Evolutionary conservation across 2,888 invertebrate genomes (phyloP).

Genomic region (Cryptocephalus moraei): DNA sequence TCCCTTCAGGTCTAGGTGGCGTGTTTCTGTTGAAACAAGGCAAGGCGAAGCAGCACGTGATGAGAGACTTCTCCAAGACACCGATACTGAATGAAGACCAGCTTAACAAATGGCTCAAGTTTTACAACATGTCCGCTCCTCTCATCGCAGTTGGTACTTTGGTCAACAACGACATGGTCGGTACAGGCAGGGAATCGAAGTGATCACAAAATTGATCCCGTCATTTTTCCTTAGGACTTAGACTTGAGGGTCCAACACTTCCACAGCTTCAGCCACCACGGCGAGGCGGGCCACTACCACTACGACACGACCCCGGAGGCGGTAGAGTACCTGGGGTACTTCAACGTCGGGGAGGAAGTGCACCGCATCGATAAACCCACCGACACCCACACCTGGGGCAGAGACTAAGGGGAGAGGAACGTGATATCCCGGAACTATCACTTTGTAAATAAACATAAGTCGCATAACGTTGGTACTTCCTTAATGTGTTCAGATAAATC

Average conservation of each 20-base stretch:
- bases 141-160: conserved; percentile 81
- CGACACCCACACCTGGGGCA: conserved; percentile 56
- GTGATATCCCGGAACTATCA: no score
- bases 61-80: conserved; percentile 81
- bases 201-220: neutral
- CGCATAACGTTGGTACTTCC: no score
- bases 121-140: conserved; percentile 84
- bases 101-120: conserved; percentile 82
- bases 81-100: conserved; percentile 64
- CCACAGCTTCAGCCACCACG: conserved; percentile 78
- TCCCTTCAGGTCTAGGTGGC: conserved; percentile 69
- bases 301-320: conserved; percentile 81
- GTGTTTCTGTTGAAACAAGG: conserved; percentile 76
- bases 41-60: conserved; percentile 82
- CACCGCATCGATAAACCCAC: conserved; percentile 66
- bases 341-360: conserved; percentile 64
- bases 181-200: conserved; percentile 8
- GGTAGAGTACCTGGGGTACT: conserved; percentile 87
- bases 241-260: conserved; percentile 93
- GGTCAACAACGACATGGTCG: conserved; percentile 73
- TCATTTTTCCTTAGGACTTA: conserved; percentile 51
- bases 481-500: no score
- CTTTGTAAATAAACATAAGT: no score
- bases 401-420: conserved; percentile 41
- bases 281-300: conserved; percentile 94